Evolutionary conservation across 2,888 invertebrate species (phyloP).

Genomic region (Luperina nickerlii): DNA sequence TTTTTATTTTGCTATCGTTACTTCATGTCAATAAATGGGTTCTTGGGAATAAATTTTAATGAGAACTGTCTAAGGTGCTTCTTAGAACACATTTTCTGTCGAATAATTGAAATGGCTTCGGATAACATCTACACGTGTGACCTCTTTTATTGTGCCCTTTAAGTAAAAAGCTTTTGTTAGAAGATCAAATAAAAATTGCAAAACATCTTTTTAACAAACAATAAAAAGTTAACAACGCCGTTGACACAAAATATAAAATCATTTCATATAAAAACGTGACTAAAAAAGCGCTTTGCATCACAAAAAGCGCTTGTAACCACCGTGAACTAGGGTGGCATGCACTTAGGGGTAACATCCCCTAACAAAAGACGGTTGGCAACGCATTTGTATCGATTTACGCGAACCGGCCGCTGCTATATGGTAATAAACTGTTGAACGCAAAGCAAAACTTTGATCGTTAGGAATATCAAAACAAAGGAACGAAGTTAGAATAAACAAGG

Average conservation of each 20-base stretch:
- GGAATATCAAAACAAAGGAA: slow-evolving; percentile 16
- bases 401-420: slow-evolving; percentile 58
- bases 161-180: background rate
- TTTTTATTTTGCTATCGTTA: too few species aligned
- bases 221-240: slow-evolving; percentile 1
- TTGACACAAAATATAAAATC: slow-evolving; percentile 27
- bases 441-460: slow-evolving; percentile 35
- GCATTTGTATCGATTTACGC: slow-evolving; percentile 82
- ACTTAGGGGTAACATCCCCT: slow-evolving; percentile 79
- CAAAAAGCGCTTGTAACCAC: slow-evolving; percentile 71
- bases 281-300: slow-evolving; percentile 68
- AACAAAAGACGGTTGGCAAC: slow-evolving; percentile 84
- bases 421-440: slow-evolving; percentile 58
- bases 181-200: background rate
- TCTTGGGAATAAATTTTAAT: background rate
- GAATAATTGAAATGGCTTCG: background rate
- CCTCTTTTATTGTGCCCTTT: background rate
- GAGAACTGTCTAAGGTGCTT: background rate
- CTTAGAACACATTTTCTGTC: background rate
- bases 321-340: slow-evolving; percentile 74
- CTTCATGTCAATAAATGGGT: background rate
- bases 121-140: background rate
- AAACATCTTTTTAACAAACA: background rate
- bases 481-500: background rate
- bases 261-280: slow-evolving; percentile 53